Base-by-base conservation (phyloP, 2,113 vertebrate genomes). In the Corvus hawaiiensis region DNA sequence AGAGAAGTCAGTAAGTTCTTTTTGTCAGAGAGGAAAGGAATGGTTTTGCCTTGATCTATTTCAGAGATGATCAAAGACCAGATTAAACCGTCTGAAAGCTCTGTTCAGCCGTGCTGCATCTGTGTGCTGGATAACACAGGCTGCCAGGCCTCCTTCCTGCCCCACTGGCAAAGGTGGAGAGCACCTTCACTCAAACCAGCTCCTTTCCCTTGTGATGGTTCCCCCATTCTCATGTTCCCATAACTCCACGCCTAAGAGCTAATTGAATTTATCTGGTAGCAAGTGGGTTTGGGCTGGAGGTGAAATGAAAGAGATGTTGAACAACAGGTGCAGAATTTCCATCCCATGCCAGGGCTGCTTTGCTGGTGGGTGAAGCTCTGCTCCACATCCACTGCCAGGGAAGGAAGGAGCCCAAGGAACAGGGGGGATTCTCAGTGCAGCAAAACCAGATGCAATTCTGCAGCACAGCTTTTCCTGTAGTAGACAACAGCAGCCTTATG, bases 41-140 rank as follows among this genome's bases (percentile, higher is more conserved):
- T 63, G 54, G 56, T 13, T 93, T 56, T 59, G 46, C 92, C 93
- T 96, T 95, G 82, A 95, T 95, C 90, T 93, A 16, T 86, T 94
- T 84, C 79, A 89, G 92, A 43, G 73, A 46, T 44, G 75, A 96
- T 94, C 88, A 96, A 86, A 96, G 71, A n/a, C 26, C 48, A 84
- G 83, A 95, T 87, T 94, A 74, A 94, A 96, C 33, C 20, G 23
- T 44, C 64, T 5, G 1, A 64, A 54, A 81, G 79, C 79, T 93
- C 83, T 64, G 68, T 30, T 90, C 79, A 92, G 79, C 87, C 75
- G 11, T 44, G 55, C n/a, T 71, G 84, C 67, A 67, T 16, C 75
- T 41, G 43, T 58, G 63, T 80, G 71, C 73, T 84, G 72, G 55
- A 4, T 46, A 76, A 62, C 51, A 80, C 39, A 48, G 12, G 63